phyloP scores from a whole-genome alignment of 2,888 invertebrate genomes.

The Drosophila lutescens region DNA sequence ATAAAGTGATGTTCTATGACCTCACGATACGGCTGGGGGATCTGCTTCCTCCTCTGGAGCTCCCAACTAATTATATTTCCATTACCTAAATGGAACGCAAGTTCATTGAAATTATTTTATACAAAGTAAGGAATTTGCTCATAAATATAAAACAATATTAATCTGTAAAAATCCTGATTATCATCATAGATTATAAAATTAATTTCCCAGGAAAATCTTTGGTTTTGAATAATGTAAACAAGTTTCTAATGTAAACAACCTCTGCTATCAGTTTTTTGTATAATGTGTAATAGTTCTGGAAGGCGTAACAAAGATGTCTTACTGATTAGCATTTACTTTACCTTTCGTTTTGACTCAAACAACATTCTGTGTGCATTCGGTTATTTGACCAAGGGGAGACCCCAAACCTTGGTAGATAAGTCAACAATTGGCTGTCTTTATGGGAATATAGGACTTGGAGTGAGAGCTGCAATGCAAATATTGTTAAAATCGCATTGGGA shows the following conservation, averaged over 20 bases:
- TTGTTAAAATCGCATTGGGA: not conserved
- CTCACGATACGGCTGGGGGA: slow-evolving; percentile 4
- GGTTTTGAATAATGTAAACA: not conserved
- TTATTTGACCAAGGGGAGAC: slow-evolving; percentile 7
- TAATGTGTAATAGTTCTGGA: not conserved
- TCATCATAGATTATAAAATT: not conserved
- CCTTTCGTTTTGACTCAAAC: slow-evolving; percentile 11
- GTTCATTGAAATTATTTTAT: not conserved
- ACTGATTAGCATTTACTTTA: not conserved
- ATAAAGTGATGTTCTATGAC: slow-evolving; percentile 10
- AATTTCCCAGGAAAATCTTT: not conserved
- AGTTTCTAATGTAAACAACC: not conserved
- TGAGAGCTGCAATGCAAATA: not conserved
- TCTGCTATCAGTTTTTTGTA: not conserved
- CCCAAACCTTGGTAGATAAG: slow-evolving; percentile 4
- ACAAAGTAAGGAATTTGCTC: not conserved
- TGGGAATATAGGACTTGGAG: not conserved
- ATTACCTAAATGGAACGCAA: slow-evolving; percentile 12
- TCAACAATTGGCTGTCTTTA: slow-evolving; percentile 8
- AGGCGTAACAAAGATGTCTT: not conserved
- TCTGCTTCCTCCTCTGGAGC: not conserved
- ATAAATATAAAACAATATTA: not conserved
- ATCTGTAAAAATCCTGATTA: not conserved
- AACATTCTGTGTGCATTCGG: not conserved
- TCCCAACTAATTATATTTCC: slow-evolving; percentile 4